Evolutionary conservation across 2,888 invertebrate species (phyloP), one percentile per base, ranked within the genome.

Genomic region (Abscondita cerata): DNA sequence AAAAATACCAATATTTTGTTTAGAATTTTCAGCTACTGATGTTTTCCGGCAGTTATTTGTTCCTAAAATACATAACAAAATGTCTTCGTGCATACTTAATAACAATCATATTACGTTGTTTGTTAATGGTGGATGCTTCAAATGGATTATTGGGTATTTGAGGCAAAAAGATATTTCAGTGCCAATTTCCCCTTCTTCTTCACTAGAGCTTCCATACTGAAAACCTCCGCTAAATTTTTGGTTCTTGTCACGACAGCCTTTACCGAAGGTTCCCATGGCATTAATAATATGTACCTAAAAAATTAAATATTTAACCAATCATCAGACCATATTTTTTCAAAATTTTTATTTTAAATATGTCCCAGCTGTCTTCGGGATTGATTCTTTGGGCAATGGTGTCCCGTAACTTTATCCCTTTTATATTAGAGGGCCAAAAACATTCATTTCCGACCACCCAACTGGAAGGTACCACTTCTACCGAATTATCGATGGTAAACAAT

Each of bases 321-420:
- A 40, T 36, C 36, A 36, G 36, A 36, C 40, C n/a, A 40, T 13
- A 40, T 40, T 40, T 40, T 40, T 40, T 40, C n/a, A 40, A 40
- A 40, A 40, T 40, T 2, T 15, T 40, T 40, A 40, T 40, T 40
- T 11, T 40, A 15, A 40, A 40, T 40, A 40, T 40, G 12, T 40
- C 40, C 40, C 40, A 40, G 2, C 15, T 15, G 15, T 11, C 13
- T 40, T 40, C 40, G 15, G 40, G 2, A 40, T 11, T 40, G 5
- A 15, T 8, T 15, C 40, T 40, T 11, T 40, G 12, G 5, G 15
- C 15, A 40, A 40, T 15, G 8, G 2, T 5, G 15, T 40, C 13
- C 12, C 13, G 40, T 5, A 40, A 8, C 15, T 40, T 40, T 15
- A 40, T 13, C 4, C 40, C 15, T 40, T 40, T 40, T 13, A 40